These are phyloP conservation scores for Brachypterus glaber DNA, from an alignment of 2,888 invertebrate species.

Conservation along the genomic window DNA sequence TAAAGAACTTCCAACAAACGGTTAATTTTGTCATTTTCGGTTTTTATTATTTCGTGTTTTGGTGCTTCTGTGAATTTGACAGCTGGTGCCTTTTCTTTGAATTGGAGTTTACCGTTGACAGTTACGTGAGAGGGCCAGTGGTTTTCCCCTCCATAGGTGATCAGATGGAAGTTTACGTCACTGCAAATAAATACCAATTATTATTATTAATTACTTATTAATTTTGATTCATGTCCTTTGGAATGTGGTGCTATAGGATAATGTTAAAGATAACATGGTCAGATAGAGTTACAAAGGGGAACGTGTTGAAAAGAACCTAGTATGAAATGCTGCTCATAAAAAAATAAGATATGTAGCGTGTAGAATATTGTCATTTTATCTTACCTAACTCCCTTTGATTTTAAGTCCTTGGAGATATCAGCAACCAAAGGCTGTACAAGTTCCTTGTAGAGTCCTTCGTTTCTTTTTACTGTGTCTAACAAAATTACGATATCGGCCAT, in stretches of 20 bases:
- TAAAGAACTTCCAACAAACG: conserved; percentile 23
- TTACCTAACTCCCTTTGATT: conserved; percentile 53
- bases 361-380: conserved; percentile 31
- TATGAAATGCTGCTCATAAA: background rate
- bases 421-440: conserved; percentile 52
- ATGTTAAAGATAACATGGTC: too few relatives aligned
- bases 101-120: conserved; percentile 38
- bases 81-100: conserved; percentile 44
- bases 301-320: background rate
- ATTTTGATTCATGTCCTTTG: too few relatives aligned
- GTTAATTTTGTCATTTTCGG: conserved; percentile 16
- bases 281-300: too few relatives aligned
- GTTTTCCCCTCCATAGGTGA: conserved; percentile 49
- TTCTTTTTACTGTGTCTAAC: conserved; percentile 57
- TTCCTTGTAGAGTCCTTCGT: conserved; percentile 55
- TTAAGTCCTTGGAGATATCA: conserved; percentile 50
- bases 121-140: conserved; percentile 52
- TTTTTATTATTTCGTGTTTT: conserved; percentile 22
- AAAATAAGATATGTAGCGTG: background rate
- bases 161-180: conserved; percentile 49
- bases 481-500: conserved; percentile 74
- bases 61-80: conserved; percentile 33
- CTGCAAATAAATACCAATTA: conserved; percentile 37
- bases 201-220: background rate
- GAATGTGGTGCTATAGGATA: too few relatives aligned